Evolutionary conservation across 2,113 vertebrate species (phyloP).

Genomic region (Platysternon megacephalum): DNA sequence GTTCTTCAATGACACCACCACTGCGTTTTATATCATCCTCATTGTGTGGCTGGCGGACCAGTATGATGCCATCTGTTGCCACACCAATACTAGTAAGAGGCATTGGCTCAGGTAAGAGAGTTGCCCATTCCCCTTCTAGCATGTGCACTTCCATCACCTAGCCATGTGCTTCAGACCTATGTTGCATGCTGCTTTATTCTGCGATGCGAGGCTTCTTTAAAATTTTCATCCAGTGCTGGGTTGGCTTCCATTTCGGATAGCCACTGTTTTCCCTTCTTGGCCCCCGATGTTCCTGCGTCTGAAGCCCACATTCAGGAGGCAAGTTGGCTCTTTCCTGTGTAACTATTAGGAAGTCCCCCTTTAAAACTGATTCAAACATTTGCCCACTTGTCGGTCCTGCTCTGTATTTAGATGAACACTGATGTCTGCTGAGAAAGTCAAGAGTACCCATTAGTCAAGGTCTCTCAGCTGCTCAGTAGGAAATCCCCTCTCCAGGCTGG

Average conservation of each 20-base stretch:
- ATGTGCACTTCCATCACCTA: not conserved
- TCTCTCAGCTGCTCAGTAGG: not conserved
- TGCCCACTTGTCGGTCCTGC: not conserved
- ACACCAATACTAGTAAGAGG: slow-evolving; percentile 97
- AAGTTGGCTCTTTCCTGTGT: not conserved
- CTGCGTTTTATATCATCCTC: slow-evolving; percentile 99
- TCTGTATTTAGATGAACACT: not conserved
- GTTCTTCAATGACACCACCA: slow-evolving; percentile 98
- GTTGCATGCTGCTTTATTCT: rapidly evolving
- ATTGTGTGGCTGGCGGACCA: slow-evolving; percentile 98
- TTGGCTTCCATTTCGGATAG: rapidly evolving
- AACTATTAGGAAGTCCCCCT: rapidly evolving
- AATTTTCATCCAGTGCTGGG: not conserved
- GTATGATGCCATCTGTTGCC: slow-evolving; percentile 97
- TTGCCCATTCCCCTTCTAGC: not conserved
- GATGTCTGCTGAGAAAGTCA: rapidly evolving
- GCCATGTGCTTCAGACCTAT: rapidly evolving
- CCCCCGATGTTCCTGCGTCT: rapidly evolving
- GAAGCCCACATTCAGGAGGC: not conserved
- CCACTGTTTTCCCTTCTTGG: rapidly evolving
- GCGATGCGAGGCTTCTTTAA: not conserved
- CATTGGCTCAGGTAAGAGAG: slow-evolving; percentile 92
- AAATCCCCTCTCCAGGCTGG: rapidly evolving
- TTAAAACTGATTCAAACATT: not conserved
- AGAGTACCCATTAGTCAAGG: not conserved